Conservation (phyloP, 2,113 vertebrate genomes). For the Coptodon rendalli region DNA sequence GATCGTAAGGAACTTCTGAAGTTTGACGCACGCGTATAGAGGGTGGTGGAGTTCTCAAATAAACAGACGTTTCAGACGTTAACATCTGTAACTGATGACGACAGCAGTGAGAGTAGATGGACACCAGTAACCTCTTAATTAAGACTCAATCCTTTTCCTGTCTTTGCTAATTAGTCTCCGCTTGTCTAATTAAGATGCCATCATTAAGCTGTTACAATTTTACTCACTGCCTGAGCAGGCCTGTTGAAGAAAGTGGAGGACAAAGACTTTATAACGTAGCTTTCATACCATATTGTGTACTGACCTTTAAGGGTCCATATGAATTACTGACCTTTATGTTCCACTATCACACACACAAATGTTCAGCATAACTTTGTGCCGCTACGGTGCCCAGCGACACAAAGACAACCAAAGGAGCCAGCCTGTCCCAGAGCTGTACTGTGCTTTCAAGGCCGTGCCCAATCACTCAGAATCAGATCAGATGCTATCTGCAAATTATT, state of each 20-base stretch:
- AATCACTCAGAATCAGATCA: background rate
- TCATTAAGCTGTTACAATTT: conserved; percentile 5
- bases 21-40: background rate
- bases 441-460: background rate
- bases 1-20: background rate
- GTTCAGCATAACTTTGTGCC: background rate
- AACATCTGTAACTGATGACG: background rate
- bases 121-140: conserved; percentile 45
- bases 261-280: background rate
- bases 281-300: background rate
- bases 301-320: background rate
- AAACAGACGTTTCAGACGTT: background rate
- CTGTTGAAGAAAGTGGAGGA: background rate
- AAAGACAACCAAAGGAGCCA: background rate
- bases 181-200: conserved; percentile 55
- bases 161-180: conserved; percentile 53
- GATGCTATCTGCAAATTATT: background rate
- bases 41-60: background rate
- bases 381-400: background rate
- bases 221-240: conserved; percentile 2
- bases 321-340: background rate
- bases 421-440: background rate
- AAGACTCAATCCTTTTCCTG: conserved; percentile 42
- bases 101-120: background rate
- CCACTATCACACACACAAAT: background rate